Conservation (phyloP, 2,797 vertebrate genomes). For the Ctenochaetus hawaiiensis region DNA sequence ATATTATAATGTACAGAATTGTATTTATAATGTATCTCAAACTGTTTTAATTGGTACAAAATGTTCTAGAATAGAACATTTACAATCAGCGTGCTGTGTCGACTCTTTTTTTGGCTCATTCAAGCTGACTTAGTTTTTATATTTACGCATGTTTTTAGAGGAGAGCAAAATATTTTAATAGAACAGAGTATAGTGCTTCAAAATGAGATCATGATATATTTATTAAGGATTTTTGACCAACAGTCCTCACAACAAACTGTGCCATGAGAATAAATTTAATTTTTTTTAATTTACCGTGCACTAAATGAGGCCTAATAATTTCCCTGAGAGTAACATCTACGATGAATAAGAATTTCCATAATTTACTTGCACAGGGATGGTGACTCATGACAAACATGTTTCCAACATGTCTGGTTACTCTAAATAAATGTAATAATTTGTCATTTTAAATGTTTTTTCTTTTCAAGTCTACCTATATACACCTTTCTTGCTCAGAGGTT, state of each 20-base stretch:
- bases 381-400: conserved; percentile 3
- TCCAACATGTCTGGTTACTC: neutral
- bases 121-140: neutral
- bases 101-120: conserved; percentile 62
- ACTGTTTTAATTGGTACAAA: conserved; percentile 95
- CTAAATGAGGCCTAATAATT: no score
- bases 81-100: conserved; percentile 76
- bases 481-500: neutral
- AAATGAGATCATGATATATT: no score
- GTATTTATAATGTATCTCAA: conserved; percentile 96
- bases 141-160: neutral
- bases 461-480: neutral
- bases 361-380: neutral
- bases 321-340: no score
- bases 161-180: neutral
- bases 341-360: no score
- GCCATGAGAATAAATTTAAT: no score
- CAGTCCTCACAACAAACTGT: no score
- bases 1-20: conserved; percentile 95
- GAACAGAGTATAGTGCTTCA: neutral
- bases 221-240: no score
- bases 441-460: neutral
- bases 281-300: no score
- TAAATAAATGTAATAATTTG: neutral
- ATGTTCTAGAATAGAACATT: conserved; percentile 96